Evolutionary conservation across 2,113 vertebrate species (phyloP).

Genomic region (Megaleporinus macrocephalus): DNA sequence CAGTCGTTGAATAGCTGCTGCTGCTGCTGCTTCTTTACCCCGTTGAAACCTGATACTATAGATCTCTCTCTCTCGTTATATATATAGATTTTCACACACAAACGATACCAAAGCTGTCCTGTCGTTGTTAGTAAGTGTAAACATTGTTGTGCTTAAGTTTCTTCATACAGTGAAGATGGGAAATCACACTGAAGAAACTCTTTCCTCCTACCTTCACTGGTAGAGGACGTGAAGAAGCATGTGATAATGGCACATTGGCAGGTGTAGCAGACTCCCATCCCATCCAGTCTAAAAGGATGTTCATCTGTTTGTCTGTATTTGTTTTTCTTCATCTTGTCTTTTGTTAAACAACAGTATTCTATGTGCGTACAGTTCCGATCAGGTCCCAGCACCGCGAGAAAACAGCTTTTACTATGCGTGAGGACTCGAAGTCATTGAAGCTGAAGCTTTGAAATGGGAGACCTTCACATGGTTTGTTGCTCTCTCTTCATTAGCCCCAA

Average conservation of each 20-base stretch:
- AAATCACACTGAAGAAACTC: background rate
- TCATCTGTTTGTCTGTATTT: background rate
- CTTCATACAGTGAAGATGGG: background rate
- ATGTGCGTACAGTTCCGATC: background rate
- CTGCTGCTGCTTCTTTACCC: slow-evolving; percentile 8
- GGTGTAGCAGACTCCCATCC: slow-evolving; percentile 14
- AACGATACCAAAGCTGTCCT: slow-evolving; percentile 40
- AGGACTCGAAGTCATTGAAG: background rate
- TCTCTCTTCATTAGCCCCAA: background rate
- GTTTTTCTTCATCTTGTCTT: background rate
- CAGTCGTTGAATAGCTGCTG: background rate
- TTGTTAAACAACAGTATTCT: background rate
- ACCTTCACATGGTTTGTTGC: background rate
- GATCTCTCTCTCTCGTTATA: too few relatives aligned
- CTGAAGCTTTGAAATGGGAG: background rate
- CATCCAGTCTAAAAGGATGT: background rate
- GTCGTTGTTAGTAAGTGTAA: background rate
- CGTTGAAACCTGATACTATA: background rate
- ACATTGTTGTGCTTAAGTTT: background rate
- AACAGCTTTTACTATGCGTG: background rate
- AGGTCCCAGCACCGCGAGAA: background rate
- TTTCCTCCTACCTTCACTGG: background rate
- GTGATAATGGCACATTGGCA: background rate
- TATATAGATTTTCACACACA: too few relatives aligned
- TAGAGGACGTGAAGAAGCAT: background rate